phyloP scores from a whole-genome alignment of 2,888 invertebrate species.

The Prenolepis imparis region DNA sequence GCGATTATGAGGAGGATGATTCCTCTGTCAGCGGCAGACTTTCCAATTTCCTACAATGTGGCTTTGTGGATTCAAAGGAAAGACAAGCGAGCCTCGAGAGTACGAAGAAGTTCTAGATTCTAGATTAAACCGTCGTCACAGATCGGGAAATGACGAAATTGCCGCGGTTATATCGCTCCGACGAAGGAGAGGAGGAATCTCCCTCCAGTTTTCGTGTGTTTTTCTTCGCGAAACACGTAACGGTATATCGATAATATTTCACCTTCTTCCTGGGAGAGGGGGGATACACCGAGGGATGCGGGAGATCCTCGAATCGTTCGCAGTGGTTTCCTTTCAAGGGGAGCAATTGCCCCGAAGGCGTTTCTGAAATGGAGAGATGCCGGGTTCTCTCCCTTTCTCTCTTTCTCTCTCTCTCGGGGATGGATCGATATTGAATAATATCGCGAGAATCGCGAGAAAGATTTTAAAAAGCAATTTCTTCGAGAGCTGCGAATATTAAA shows the following conservation, averaged over 20 bases:
- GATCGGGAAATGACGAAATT: slow-evolving; percentile 45
- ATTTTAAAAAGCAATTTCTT: neutral
- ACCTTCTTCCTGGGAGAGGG: neutral
- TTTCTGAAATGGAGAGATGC: slow-evolving; percentile 27
- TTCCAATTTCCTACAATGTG: slow-evolving; percentile 57
- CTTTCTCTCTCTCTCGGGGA: no score
- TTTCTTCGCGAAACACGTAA: slow-evolving; percentile 1
- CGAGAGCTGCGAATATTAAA: neutral
- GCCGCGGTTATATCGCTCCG: slow-evolving; percentile 27
- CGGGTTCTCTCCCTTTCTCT: neutral
- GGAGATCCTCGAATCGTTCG: slow-evolving; percentile 17
- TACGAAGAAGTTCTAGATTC: slow-evolving; percentile 16
- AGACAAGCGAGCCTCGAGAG: slow-evolving; percentile 26
- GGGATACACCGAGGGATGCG: neutral
- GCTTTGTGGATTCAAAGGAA: slow-evolving; percentile 26
- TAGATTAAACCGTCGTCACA: slow-evolving; percentile 39
- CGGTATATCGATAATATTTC: slow-evolving; percentile 33
- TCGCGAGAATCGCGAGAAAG: neutral
- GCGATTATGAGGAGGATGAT: slow-evolving; percentile 43
- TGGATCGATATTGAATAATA: slow-evolving; percentile 5
- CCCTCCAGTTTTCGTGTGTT: neutral
- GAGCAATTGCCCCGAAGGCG: slow-evolving; percentile 24
- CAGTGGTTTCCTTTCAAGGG: slow-evolving; percentile 21
- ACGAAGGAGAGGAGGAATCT: neutral
- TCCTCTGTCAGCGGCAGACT: slow-evolving; percentile 54